Percentiles rank a stretch among this genome's conserved stretches.
Conservation (phyloP, 2,888 invertebrate species). For the Chrysotoxum bicinctum region DNA sequence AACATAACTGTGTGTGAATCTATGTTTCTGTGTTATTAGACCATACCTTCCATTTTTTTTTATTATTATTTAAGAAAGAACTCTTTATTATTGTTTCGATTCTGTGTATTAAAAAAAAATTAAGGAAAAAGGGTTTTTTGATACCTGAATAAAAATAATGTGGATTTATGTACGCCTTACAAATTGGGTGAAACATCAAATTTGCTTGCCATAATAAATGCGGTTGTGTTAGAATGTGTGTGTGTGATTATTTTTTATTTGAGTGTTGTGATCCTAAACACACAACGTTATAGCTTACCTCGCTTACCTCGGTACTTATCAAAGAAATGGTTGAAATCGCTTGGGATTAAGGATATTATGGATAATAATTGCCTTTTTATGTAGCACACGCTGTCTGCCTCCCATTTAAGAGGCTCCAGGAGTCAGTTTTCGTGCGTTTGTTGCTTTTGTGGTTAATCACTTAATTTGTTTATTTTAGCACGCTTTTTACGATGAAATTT, state of each 20-base stretch:
- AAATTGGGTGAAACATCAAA: neutral
- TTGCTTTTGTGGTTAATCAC: slow-evolving; percentile 37
- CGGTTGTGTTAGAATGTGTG: neutral
- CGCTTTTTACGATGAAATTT: slow-evolving; percentile 18
- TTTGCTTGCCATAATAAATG: neutral
- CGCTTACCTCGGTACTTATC: no score
- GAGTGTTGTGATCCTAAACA: slow-evolving; percentile 22
- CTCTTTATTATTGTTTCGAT: neutral
- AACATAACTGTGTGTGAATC: slow-evolving; percentile 3
- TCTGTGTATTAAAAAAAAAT: neutral
- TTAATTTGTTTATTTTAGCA: slow-evolving; percentile 48
- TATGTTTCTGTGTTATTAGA: slow-evolving; percentile 40
- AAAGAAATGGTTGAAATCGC: neutral
- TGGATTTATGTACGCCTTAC: neutral
- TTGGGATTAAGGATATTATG: slow-evolving; percentile 32
- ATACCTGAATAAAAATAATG: neutral
- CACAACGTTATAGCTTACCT: neutral
- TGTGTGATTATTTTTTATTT: slow-evolving; percentile 8
- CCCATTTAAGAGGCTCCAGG: neutral
- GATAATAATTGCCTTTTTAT: slow-evolving; percentile 30
- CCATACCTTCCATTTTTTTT: slow-evolving; percentile 33
- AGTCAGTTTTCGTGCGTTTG: neutral
- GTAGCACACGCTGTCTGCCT: slow-evolving; percentile 1
- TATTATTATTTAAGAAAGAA: neutral
- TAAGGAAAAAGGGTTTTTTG: slow-evolving; percentile 1